Base-by-base conservation (phyloP, 2,113 vertebrate genomes). In the Archilochus colubris region DNA sequence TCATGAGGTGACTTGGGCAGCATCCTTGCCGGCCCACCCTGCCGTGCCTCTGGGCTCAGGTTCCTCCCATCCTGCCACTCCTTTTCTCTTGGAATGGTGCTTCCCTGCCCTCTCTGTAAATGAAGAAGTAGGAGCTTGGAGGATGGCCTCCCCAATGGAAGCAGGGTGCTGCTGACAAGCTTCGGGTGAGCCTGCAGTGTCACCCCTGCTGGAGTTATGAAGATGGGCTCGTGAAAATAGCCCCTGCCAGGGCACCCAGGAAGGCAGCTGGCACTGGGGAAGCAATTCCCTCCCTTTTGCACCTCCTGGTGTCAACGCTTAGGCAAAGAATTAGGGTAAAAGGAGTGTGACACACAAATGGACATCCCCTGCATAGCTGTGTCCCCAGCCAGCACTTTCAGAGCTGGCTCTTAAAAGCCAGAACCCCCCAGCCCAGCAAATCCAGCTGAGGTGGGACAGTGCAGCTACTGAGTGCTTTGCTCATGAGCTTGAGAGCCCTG, bases 191-290 rank as follows among this genome's bases (percentile, higher is more conserved):
- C 7, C 25, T 2, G 0, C 19, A 78, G 0, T 1, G 1, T 70
- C 51, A 70, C 5, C 25, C 19, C 0, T 0, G 3, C 7, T 31
- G 66, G 58, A 23, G 14, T 51, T 36, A 23, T 0, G 2, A 82
- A 48, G 0, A 0, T 27, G 25, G 19, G 18, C 43, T 69, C 0
- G 0, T 72, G 19, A 20, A 64, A 12, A 55, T 24, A 28, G 18
- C 13, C 53, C 16, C 24, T 1, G 1, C 1, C 1, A 4, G 23
- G 46, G n/a, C 1, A 3, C 14, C 27, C 22, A 31, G 10, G 9
- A 3, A 13, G 22, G 43, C 1, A 0, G 0, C n/a, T 2, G 5
- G 40, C 54, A 18, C 50, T 21, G 27, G 22, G 59, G 14, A 61
- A 77, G 33, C 0, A 0, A 22, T 62, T 84, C 1, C 2, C 21